phyloP scores from a whole-genome alignment of 2,113 vertebrate species.

The Condylura cristata region DNA sequence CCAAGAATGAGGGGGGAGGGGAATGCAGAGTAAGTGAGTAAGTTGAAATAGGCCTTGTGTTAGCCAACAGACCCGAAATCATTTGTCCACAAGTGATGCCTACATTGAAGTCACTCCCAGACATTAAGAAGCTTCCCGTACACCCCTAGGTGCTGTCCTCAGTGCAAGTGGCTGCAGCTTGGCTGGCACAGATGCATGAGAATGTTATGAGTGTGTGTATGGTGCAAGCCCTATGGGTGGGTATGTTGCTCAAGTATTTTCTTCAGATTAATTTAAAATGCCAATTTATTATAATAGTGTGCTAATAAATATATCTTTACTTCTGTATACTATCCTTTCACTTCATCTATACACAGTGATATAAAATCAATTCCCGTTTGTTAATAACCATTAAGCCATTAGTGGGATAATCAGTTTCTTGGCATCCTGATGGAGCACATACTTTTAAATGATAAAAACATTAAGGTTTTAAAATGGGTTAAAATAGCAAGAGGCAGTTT shows the following conservation, averaged over 20 bases:
- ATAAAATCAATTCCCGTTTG: constrained; percentile 39
- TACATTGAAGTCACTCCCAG: not conserved
- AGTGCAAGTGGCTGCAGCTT: not conserved
- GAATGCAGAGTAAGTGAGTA: too few species aligned
- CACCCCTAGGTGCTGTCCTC: not conserved
- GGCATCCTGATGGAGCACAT: not conserved
- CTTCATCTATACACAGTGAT: not conserved
- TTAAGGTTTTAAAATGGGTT: not conserved
- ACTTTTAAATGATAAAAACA: constrained; percentile 14
- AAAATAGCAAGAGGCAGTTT: not conserved
- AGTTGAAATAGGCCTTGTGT: constrained; percentile 40
- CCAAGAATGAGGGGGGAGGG: constrained; percentile 47
- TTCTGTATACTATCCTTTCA: not conserved
- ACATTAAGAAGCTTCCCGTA: not conserved
- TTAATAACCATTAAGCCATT: constrained; percentile 15
- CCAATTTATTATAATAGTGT: not conserved
- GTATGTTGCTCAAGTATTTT: not conserved
- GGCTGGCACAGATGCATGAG: not conserved
- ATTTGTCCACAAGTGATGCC: constrained; percentile 1
- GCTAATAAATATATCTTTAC: not conserved
- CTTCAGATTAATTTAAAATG: not conserved
- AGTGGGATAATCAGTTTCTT: not conserved
- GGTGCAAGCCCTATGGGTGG: not conserved
- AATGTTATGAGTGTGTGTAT: not conserved
- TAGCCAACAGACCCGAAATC: constrained; percentile 29